These are phyloP conservation scores for Stichodactyla mertensii DNA, from an alignment of 64 coral and sea anemone species.

Conservation along the genomic window DNA sequence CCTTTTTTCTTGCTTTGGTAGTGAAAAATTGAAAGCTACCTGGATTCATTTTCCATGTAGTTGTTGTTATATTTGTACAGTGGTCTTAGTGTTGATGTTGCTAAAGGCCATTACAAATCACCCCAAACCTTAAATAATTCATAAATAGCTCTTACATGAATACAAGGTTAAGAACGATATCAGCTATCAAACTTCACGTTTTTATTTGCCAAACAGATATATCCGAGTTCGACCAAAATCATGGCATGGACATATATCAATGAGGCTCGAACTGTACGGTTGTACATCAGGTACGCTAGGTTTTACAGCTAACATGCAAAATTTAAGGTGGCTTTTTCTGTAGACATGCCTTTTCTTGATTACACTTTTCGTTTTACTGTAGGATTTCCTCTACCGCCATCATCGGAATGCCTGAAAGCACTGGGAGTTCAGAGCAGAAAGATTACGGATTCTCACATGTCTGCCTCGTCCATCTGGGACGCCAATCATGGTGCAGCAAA, in stretches of 20 bases:
- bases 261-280: slow-evolving; percentile 4
- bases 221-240: neutral
- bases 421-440: slow-evolving; percentile 18
- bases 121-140: too few species aligned
- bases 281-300: neutral
- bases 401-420: slow-evolving; percentile 10
- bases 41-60: too few species aligned
- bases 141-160: too few species aligned
- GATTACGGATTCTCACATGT: slow-evolving; percentile 24
- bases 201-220: neutral
- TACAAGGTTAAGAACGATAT: neutral
- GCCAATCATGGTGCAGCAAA: neutral
- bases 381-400: slow-evolving; percentile 19
- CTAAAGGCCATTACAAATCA: too few species aligned
- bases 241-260: slow-evolving; percentile 11
- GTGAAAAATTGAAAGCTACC: too few species aligned
- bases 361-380: neutral
- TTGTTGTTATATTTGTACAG: too few species aligned
- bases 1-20: too few species aligned
- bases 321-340: too few species aligned
- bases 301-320: too few species aligned
- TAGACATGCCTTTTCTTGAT: too few species aligned
- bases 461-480: slow-evolving; percentile 7
- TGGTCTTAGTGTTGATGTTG: too few species aligned
- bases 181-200: neutral